A percentile compares a stretch with the other conserved stretches of the same genome.
Conservation (phyloP, 92 coral and sea anemone genomes). For the Phymanthus crucifer region DNA sequence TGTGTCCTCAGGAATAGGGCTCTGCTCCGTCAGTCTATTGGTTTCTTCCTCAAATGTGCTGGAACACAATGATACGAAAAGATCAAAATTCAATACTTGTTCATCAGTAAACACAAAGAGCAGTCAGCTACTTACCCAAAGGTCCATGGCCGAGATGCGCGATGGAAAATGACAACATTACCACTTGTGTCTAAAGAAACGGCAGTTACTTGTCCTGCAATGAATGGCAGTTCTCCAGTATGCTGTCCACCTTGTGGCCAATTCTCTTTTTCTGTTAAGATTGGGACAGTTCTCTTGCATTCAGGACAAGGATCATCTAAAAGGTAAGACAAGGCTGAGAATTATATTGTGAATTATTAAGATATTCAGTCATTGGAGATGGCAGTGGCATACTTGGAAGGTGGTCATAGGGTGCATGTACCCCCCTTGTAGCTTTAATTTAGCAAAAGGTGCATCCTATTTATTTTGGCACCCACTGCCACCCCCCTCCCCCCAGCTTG, state of each 20-base stretch:
- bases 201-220: slow-evolving; percentile 79
- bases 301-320: slow-evolving; percentile 6
- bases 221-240: slow-evolving; percentile 20
- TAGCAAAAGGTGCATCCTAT: too few relatives aligned
- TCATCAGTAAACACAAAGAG: not conserved
- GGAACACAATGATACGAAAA: too few relatives aligned
- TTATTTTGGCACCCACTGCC: too few relatives aligned
- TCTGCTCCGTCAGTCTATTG: slow-evolving; percentile 35
- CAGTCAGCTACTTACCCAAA: slow-evolving; percentile 53
- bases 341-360: not conserved
- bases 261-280: slow-evolving; percentile 41
- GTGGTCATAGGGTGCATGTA: too few relatives aligned
- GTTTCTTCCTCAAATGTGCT: slow-evolving; percentile 72
- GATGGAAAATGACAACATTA: slow-evolving; percentile 89
- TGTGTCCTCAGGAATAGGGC: slow-evolving; percentile 68
- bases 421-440: too few relatives aligned
- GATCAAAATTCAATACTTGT: too few relatives aligned
- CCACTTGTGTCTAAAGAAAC: slow-evolving; percentile 74
- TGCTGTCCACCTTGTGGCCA: slow-evolving; percentile 66
- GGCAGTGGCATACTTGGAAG: too few relatives aligned
- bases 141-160: slow-evolving; percentile 76
- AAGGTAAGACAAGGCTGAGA: not conserved
- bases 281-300: slow-evolving; percentile 2
- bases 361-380: too few relatives aligned
- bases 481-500: too few relatives aligned